Conservation (phyloP, 2,797 vertebrate species). For the Oreonectes daqikongensis region DNA sequence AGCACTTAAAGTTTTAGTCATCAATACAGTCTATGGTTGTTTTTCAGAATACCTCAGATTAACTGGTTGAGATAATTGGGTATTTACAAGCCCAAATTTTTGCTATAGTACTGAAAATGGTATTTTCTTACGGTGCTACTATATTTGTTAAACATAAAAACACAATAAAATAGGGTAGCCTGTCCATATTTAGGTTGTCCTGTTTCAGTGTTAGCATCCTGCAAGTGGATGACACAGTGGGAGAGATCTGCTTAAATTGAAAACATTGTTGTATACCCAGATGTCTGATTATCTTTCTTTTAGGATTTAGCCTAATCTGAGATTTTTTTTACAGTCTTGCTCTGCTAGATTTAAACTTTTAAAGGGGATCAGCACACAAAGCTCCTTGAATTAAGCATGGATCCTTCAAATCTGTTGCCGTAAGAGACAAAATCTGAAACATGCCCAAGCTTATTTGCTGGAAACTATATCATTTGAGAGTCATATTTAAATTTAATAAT, state of each 20-base stretch:
- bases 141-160: neutral
- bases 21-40: too few species aligned
- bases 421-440: neutral
- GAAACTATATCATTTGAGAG: neutral
- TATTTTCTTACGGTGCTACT: neutral
- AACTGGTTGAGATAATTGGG: too few species aligned
- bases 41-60: too few species aligned
- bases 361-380: conserved; percentile 25
- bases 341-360: conserved; percentile 36
- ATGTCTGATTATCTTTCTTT: conserved; percentile 26
- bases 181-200: neutral
- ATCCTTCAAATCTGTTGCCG: conserved; percentile 19
- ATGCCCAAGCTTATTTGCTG: neutral
- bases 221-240: neutral
- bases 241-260: neutral
- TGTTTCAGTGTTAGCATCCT: neutral
- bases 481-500: neutral
- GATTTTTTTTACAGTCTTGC: conserved; percentile 30
- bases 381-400: conserved; percentile 31
- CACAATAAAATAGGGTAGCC: neutral
- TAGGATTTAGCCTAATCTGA: conserved; percentile 11
- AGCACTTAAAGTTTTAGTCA: too few species aligned
- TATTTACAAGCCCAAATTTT: too few species aligned
- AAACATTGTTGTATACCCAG: neutral
- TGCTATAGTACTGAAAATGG: too few species aligned